These are phyloP conservation scores for Protonemura montana DNA, from an alignment of 2,888 invertebrate species.

Conservation along the genomic window DNA sequence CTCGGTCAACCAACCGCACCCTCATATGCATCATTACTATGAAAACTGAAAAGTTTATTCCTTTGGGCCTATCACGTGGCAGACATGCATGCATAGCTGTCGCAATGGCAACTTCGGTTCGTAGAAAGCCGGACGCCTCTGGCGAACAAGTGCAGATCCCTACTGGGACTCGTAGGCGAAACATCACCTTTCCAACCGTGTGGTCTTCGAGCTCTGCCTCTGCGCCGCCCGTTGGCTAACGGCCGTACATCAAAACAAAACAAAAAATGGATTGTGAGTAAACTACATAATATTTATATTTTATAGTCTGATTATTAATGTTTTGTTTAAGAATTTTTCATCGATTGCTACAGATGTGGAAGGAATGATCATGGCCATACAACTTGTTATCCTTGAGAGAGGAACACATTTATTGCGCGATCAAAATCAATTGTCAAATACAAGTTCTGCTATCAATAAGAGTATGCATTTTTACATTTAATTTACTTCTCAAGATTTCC, in stretches of 20 bases:
- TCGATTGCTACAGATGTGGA: not conserved
- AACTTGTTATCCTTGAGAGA: not conserved
- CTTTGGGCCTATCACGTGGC: not conserved
- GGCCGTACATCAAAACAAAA: not conserved
- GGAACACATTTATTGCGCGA: not conserved
- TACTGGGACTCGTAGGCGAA: not conserved
- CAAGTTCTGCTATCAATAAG: too few relatives aligned
- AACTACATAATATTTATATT: not conserved
- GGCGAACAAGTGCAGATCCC: not conserved
- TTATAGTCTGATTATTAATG: not conserved
- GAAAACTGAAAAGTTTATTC: not conserved
- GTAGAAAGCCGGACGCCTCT: not conserved
- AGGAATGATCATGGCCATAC: not conserved
- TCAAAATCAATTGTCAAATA: too few relatives aligned
- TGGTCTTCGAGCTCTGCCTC: too few relatives aligned
- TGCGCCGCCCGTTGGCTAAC: not conserved
- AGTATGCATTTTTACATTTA: too few relatives aligned
- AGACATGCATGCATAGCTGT: not conserved
- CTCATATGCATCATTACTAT: not conserved
- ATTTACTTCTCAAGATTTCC: too few relatives aligned
- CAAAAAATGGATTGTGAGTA: not conserved
- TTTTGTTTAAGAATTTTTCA: not conserved
- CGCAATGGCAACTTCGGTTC: not conserved
- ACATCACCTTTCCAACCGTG: not conserved
- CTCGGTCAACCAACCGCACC: not conserved